A percentile compares a stretch with the other conserved stretches of the same genome.
Evolutionary conservation across 1,140 invertebrate genomes (phyloP).

Genomic region (Pogonognathellus flavescens): DNA sequence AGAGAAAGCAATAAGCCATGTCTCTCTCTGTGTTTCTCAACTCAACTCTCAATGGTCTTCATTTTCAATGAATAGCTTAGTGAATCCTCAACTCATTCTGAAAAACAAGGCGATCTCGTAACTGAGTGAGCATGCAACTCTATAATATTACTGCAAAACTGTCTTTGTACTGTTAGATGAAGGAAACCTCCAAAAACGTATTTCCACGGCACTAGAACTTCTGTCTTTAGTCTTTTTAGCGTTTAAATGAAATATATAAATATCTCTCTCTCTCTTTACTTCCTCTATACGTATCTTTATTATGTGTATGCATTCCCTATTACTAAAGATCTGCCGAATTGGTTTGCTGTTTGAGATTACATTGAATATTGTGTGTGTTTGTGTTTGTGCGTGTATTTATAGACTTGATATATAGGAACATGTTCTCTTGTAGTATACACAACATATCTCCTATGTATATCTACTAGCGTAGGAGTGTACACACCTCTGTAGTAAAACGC

Average conservation of each 20-base stretch:
- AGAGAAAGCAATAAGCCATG: not conserved
- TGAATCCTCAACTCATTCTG: slow-evolving; percentile 26
- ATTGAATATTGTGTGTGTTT: too few relatives aligned
- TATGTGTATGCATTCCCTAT: not conserved
- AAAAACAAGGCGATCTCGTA: slow-evolving; percentile 10
- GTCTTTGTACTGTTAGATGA: not conserved
- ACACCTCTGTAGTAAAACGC: not conserved
- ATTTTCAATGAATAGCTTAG: slow-evolving; percentile 49
- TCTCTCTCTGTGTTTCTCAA: not conserved
- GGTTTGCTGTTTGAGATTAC: not conserved
- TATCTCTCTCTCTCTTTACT: too few relatives aligned
- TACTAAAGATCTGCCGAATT: not conserved
- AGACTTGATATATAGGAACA: too few relatives aligned
- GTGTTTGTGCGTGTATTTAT: too few relatives aligned
- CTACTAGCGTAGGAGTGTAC: not conserved
- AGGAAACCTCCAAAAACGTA: not conserved
- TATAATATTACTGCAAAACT: not conserved
- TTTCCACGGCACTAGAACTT: not conserved
- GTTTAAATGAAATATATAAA: slow-evolving; percentile 43
- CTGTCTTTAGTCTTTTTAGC: not conserved
- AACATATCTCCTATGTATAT: not conserved
- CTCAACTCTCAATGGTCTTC: slow-evolving; percentile 21
- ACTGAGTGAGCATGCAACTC: not conserved
- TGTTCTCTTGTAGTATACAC: not conserved
- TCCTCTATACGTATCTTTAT: too few relatives aligned